Evolutionary conservation across 2,888 invertebrate species (phyloP), one percentile per base, ranked within the genome.

Genomic region (Melikaiella ostensackeni): DNA sequence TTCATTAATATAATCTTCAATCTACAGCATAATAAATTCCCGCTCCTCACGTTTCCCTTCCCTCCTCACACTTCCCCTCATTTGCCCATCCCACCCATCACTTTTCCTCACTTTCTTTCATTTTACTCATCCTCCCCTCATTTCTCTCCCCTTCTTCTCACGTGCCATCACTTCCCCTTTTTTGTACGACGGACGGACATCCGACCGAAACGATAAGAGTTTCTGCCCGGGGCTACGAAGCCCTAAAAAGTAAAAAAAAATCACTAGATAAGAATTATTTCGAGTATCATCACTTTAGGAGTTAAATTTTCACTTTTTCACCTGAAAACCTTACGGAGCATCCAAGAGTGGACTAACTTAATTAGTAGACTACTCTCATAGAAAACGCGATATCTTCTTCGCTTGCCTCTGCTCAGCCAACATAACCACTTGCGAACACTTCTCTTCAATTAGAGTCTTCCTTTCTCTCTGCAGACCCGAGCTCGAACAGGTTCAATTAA

Each of bases 281-380:
- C 19, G 13, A 46, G 24, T 46, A 42, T 66, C 30, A 46, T 46
- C 9, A 46, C 30, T 46, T 66, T 46, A 42, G 19, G 46, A 66
- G 46, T 27, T 24, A 46, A 7, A 30, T 66, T 46, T 27, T 16
- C 9, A 24, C 27, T 66, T 16, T 46, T 46, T 27, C 9, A 42
- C 27, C 46, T 42, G 66, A 66, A 42, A 66, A 38, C 66, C n/a
- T 66, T 46, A 46, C 30, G 16, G 24, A 46, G 46, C 46, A 66
- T 24, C 42, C 64, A 64, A 64, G 42, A 64, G 16, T 46, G 46
- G 66, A 30, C 55, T 85, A 85, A 85, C 82, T 84, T 85, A 85
- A 85, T 85, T 85, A 85, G 82, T 75, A 81, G 82, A 85, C 83
- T 84, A 80, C 83, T 84, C 85, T 83, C 82, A 62, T 80, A 79